Evolutionary conservation across 2,888 invertebrate genomes (phyloP).

Genomic region (Pteria penguin): DNA sequence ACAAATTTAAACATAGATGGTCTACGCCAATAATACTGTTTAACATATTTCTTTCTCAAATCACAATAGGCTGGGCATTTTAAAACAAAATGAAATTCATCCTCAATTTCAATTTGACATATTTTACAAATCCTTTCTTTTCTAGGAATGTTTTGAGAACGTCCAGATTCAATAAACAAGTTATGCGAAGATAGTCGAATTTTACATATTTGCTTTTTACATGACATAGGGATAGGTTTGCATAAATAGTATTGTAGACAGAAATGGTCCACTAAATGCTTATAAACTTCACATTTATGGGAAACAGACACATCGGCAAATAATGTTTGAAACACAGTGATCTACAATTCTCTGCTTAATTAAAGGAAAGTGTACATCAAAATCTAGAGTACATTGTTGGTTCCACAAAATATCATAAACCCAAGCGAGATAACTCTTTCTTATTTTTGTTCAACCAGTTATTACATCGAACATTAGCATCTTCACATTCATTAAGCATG

Average conservation of each 20-base stretch:
- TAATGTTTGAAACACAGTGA: not conserved
- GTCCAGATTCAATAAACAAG: constrained; percentile 2
- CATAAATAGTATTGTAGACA: not conserved
- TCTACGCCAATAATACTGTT: not conserved
- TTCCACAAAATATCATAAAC: not conserved
- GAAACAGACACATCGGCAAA: not conserved
- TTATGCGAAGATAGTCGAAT: not conserved
- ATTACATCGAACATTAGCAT: not conserved
- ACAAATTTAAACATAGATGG: constrained; percentile 1
- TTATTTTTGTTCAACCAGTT: not conserved
- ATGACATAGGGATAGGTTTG: not conserved
- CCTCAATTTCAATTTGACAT: not conserved
- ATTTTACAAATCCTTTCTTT: not conserved
- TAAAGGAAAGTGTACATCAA: not conserved
- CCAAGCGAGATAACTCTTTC: not conserved
- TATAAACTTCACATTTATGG: not conserved
- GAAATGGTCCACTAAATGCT: not conserved
- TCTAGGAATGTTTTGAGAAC: not conserved
- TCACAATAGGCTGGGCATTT: not conserved
- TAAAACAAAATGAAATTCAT: constrained; percentile 6
- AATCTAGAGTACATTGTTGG: not conserved
- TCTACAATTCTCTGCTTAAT: not conserved
- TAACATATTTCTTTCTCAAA: not conserved
- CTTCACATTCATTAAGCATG: not conserved
- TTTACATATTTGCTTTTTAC: constrained; percentile 2